Percentiles rank a stretch among this genome's conserved stretches.
Conservation (phyloP, 2,888 invertebrate species). For the Graphium colonna region DNA sequence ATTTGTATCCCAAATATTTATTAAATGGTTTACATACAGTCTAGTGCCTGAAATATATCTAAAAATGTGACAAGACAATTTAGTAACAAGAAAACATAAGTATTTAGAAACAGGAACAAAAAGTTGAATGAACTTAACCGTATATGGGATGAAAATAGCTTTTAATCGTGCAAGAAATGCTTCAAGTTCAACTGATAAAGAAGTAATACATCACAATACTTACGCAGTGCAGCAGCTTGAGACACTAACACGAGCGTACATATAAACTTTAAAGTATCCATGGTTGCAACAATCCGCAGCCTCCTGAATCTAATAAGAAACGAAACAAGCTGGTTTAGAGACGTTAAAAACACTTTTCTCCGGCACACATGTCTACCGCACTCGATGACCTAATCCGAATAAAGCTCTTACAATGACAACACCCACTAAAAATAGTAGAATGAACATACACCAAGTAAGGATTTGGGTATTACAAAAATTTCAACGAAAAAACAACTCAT, state of each 20-base stretch:
- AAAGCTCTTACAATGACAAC: slow-evolving; percentile 75
- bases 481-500: slow-evolving; percentile 16
- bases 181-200: slow-evolving; percentile 27
- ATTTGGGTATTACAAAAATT: slow-evolving; percentile 49
- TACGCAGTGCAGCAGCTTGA: slow-evolving; percentile 63
- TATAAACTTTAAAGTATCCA: slow-evolving; percentile 63
- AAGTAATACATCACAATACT: slow-evolving; percentile 45
- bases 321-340: slow-evolving; percentile 61
- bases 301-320: slow-evolving; percentile 70
- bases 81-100: background rate
- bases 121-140: slow-evolving; percentile 45
- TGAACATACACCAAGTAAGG: slow-evolving; percentile 54
- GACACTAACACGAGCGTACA: slow-evolving; percentile 60
- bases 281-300: slow-evolving; percentile 52
- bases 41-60: no score
- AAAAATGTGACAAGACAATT: slow-evolving; percentile 18
- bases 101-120: slow-evolving; percentile 26
- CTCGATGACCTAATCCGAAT: slow-evolving; percentile 77
- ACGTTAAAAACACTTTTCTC: slow-evolving; percentile 57
- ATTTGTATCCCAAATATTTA: no score
- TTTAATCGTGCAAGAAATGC: slow-evolving; percentile 1
- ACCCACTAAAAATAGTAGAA: slow-evolving; percentile 82
- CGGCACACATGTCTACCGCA: slow-evolving; percentile 73
- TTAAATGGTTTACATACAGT: no score
- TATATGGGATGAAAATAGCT: background rate